Percentiles rank a stretch among this genome's conserved stretches.
These are phyloP conservation scores for Scolanthus callimorphus DNA, from an alignment of 92 coral and sea anemone species.

Conservation along the genomic window DNA sequence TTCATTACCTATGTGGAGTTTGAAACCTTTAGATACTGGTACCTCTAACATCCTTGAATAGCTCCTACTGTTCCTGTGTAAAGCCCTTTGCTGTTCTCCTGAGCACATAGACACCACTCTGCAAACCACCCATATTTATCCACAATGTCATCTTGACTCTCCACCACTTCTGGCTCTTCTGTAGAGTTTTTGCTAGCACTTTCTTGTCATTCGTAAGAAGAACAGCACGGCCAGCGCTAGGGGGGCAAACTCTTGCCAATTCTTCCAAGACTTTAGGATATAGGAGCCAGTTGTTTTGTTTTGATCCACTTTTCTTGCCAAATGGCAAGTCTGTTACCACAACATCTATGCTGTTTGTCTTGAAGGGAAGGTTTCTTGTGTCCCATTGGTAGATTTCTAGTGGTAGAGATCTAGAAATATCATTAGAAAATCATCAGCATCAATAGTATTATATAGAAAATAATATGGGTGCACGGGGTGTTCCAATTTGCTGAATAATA, in stretches of 20 bases:
- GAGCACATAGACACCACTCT: slow-evolving; percentile 79
- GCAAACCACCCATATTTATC: slow-evolving; percentile 95
- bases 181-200: slow-evolving; percentile 76
- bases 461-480: too few species aligned
- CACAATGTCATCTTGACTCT: slow-evolving; percentile 77
- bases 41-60: too few species aligned
- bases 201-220: slow-evolving; percentile 96
- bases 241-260: slow-evolving; percentile 87
- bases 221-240: slow-evolving; percentile 83
- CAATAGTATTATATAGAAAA: too few species aligned
- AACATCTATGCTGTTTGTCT: slow-evolving; percentile 70
- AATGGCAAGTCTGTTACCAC: slow-evolving; percentile 91
- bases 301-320: slow-evolving; percentile 99
- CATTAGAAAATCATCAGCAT: too few species aligned
- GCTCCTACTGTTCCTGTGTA: too few species aligned
- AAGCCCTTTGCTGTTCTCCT: slow-evolving; percentile 62
- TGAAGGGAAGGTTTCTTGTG: slow-evolving; percentile 78
- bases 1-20: too few species aligned
- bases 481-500: too few species aligned
- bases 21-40: too few species aligned
- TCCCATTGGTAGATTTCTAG: slow-evolving; percentile 90
- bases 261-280: slow-evolving; percentile 81
- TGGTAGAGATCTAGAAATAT: slow-evolving; percentile 18
- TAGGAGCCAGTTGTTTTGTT: slow-evolving; percentile 82
- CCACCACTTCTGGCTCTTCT: slow-evolving; percentile 61